Evolutionary conservation across 1,140 invertebrate genomes (phyloP).

Genomic region (Drosophila insularis): DNA sequence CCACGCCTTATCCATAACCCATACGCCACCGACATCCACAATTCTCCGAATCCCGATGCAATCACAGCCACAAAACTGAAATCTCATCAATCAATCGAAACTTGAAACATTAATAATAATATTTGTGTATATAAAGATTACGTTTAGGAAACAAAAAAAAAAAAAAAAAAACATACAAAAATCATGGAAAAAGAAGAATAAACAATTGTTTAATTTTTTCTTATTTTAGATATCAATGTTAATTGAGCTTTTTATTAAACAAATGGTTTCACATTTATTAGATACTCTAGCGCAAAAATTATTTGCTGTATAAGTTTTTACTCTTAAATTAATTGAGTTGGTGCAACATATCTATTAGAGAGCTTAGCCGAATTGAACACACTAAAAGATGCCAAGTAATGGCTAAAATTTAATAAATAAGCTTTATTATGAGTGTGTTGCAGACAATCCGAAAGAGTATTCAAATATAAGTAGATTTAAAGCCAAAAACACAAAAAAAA

Average conservation of each 20-base stretch:
- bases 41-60: neutral
- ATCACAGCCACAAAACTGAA: neutral
- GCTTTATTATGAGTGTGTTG: too few relatives aligned
- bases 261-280: neutral
- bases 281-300: too few relatives aligned
- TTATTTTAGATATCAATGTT: neutral
- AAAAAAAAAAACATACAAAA: neutral
- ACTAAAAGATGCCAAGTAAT: too few relatives aligned
- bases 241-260: neutral
- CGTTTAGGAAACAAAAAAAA: slow-evolving; percentile 1
- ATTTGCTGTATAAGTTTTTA: too few relatives aligned
- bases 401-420: too few relatives aligned
- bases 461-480: slow-evolving; percentile 14
- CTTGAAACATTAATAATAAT: slow-evolving; percentile 22
- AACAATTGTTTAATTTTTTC: neutral
- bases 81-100: slow-evolving; percentile 50
- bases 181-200: too few relatives aligned
- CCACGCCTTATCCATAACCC: slow-evolving; percentile 4
- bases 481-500: slow-evolving; percentile 38
- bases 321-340: too few relatives aligned
- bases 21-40: slow-evolving; percentile 19
- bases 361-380: too few relatives aligned
- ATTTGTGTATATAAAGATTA: slow-evolving; percentile 1
- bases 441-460: neutral
- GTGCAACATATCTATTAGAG: too few relatives aligned